These are phyloP conservation scores for Polyergus mexicanus DNA, from an alignment of 1,140 invertebrate genomes.

Conservation along the genomic window DNA sequence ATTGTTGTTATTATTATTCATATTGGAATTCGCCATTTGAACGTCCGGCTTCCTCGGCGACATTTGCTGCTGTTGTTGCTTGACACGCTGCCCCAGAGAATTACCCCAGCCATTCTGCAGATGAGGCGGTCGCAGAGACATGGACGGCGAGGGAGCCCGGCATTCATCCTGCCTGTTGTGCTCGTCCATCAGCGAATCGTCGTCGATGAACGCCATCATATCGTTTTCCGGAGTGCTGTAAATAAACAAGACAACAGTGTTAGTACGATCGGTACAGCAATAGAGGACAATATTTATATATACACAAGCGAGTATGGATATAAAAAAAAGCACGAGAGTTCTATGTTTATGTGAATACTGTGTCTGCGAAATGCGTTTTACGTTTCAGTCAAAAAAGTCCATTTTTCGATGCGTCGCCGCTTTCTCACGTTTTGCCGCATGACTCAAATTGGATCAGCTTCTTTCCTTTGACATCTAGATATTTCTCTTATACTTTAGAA, in stretches of 20 bases:
- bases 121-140: slow-evolving; percentile 74
- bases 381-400: neutral
- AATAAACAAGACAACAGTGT: neutral
- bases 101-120: slow-evolving; percentile 83
- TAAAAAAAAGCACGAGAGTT: neutral
- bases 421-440: slow-evolving; percentile 2
- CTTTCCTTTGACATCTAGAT: neutral
- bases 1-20: slow-evolving; percentile 87
- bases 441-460: neutral
- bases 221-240: slow-evolving; percentile 85
- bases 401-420: neutral
- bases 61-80: slow-evolving; percentile 71
- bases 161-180: slow-evolving; percentile 70
- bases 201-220: slow-evolving; percentile 86
- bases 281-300: neutral
- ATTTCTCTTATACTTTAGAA: neutral
- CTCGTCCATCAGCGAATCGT: slow-evolving; percentile 82
- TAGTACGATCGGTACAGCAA: neutral
- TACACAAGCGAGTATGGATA: neutral
- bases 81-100: slow-evolving; percentile 65
- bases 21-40: slow-evolving; percentile 77
- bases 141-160: slow-evolving; percentile 74
- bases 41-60: slow-evolving; percentile 74
- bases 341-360: too few relatives aligned
- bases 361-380: neutral